These are phyloP conservation scores for Jordanella pulchra DNA, from an alignment of 2,797 vertebrate genomes.

Conservation along the genomic window DNA sequence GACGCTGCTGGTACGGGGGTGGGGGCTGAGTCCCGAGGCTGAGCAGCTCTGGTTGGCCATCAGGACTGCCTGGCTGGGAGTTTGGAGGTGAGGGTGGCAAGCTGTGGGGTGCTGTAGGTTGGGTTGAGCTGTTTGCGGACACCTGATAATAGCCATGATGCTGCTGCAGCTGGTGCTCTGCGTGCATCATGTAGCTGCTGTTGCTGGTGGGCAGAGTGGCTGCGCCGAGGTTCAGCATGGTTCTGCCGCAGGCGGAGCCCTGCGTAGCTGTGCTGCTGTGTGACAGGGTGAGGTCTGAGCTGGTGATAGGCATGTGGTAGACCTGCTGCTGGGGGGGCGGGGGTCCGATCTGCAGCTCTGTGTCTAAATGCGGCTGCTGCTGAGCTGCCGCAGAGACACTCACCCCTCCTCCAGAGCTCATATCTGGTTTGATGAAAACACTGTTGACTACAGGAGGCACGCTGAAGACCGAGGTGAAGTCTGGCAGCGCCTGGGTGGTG, in stretches of 20 bases:
- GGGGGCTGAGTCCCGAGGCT: conserved; percentile 77
- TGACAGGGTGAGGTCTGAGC: conserved; percentile 75
- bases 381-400: conserved; percentile 3
- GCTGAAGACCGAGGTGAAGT: conserved; percentile 93
- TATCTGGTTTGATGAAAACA: conserved; percentile 89
- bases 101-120: conserved; percentile 77
- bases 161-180: conserved; percentile 62
- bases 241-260: conserved; percentile 59
- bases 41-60: conserved; percentile 85
- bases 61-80: conserved; percentile 90
- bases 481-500: conserved; percentile 83
- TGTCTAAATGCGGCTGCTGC: conserved; percentile 52
- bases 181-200: conserved; percentile 73
- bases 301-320: conserved; percentile 84
- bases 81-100: conserved; percentile 91
- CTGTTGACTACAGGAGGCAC: conserved; percentile 85
- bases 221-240: conserved; percentile 82
- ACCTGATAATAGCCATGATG: conserved; percentile 67
- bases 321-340: conserved; percentile 83
- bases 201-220: conserved; percentile 69
- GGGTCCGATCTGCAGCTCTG: conserved; percentile 76
- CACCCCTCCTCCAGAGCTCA: conserved; percentile 48
- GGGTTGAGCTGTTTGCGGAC: conserved; percentile 48
- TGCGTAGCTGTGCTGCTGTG: conserved; percentile 68
- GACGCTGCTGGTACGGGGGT: conserved; percentile 80